These are phyloP conservation scores for Aleiodes sp. DNA, from an alignment of 1,140 invertebrate species.

Conservation along the genomic window DNA sequence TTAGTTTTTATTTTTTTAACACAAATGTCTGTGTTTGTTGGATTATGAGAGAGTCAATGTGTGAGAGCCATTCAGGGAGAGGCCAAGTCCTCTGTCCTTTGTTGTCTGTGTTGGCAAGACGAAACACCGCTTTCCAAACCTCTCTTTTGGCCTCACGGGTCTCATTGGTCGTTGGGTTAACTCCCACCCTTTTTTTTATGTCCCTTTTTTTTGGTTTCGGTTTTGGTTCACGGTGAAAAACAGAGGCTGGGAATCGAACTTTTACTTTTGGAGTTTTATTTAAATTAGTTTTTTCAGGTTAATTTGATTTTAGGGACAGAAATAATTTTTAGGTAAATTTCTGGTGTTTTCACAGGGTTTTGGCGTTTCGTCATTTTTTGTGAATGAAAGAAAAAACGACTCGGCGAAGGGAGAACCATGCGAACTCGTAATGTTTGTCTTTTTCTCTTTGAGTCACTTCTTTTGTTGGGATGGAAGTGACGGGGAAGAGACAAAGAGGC, in stretches of 20 bases:
- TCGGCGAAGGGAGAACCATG: background rate
- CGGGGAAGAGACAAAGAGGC: slow-evolving; percentile 12
- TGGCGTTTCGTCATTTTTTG: background rate
- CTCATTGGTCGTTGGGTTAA: slow-evolving; percentile 1
- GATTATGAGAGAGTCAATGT: background rate
- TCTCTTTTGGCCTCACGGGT: slow-evolving; percentile 13
- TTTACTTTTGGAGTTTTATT: too few species aligned
- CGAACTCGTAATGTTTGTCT: background rate
- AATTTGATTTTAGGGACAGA: background rate
- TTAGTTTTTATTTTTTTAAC: background rate
- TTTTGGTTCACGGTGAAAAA: too few species aligned
- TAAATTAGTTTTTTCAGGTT: too few species aligned
- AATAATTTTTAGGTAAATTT: background rate
- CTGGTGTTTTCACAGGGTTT: background rate
- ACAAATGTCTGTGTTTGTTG: background rate
- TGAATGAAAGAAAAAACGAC: background rate
- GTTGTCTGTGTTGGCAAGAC: slow-evolving; percentile 39
- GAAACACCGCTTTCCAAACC: slow-evolving; percentile 45
- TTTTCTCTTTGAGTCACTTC: slow-evolving; percentile 20
- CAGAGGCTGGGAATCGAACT: too few species aligned
- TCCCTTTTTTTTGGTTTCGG: slow-evolving; percentile 13
- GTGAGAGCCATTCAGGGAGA: background rate
- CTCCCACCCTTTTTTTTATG: slow-evolving; percentile 27
- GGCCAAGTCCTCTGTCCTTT: slow-evolving; percentile 35
- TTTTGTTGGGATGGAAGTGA: slow-evolving; percentile 29